Conservation (phyloP, 2,888 invertebrate genomes). For the Acrocyrtus sp. region DNA sequence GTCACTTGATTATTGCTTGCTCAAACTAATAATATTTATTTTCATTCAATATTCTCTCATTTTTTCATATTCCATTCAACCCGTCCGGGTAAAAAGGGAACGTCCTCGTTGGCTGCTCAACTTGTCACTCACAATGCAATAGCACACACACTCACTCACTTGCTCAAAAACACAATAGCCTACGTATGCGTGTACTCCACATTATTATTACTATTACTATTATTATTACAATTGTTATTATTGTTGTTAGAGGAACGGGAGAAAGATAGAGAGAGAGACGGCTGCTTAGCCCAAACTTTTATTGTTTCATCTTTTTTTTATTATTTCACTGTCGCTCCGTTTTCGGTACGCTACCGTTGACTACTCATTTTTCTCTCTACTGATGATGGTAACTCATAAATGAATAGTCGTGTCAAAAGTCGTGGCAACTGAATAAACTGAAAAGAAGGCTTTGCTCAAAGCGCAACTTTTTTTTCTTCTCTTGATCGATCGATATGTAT, state of each 20-base stretch:
- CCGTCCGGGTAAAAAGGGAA: not conserved
- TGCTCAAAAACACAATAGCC: not conserved
- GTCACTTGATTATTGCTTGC: not conserved
- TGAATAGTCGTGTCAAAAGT: constrained; percentile 41
- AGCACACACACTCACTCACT: not conserved
- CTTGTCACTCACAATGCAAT: not conserved
- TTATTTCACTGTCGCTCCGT: not conserved
- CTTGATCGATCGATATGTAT: constrained; percentile 51
- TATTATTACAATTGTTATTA: constrained; percentile 30
- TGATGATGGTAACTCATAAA: constrained; percentile 16
- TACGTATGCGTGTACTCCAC: not conserved
- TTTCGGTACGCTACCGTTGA: constrained; percentile 1
- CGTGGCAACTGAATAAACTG: constrained; percentile 36
- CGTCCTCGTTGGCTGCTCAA: not conserved
- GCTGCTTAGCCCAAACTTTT: no score
- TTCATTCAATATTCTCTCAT: no score
- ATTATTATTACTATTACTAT: constrained; percentile 26
- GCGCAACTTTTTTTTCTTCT: constrained; percentile 12
- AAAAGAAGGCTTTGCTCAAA: constrained; percentile 29
- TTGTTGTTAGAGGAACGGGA: not conserved
- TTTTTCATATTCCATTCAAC: not conserved
- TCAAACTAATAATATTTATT: not conserved
- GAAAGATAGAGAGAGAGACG: no score
- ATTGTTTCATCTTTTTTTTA: no score
- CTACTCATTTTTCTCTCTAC: not conserved